Percentiles rank a stretch among this genome's conserved stretches.
These are phyloP conservation scores for Holocentrus rufus DNA, from an alignment of 2,797 vertebrate genomes.

Conservation along the genomic window DNA sequence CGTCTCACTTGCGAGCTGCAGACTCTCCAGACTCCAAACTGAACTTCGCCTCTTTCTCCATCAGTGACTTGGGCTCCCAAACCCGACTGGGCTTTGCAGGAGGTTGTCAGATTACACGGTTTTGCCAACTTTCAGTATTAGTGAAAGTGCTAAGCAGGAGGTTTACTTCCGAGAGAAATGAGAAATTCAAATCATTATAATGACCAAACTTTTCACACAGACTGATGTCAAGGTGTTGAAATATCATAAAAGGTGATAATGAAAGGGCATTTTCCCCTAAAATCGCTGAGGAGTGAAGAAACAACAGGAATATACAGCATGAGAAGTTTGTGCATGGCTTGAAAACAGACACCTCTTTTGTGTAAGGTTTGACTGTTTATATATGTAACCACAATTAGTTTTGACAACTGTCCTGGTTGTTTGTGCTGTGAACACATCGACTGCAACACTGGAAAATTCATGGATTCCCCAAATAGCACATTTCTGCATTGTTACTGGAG, in stretches of 20 bases:
- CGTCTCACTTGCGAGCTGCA: conserved; percentile 41
- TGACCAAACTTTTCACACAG: conserved; percentile 34
- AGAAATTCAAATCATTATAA: conserved; percentile 56
- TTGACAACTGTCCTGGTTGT: conserved; percentile 23
- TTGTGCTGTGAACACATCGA: background rate
- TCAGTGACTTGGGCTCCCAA: conserved; percentile 48
- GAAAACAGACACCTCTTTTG: conserved; percentile 20
- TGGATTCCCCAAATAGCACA: too few species aligned
- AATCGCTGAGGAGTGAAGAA: conserved; percentile 46
- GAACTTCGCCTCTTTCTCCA: conserved; percentile 41
- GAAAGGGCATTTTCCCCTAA: conserved; percentile 50
- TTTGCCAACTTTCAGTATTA: conserved; percentile 49
- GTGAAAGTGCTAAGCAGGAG: conserved; percentile 35
- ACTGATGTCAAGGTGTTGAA: conserved; percentile 54
- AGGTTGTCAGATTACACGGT: conserved; percentile 50
- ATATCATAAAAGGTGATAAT: conserved; percentile 51
- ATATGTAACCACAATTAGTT: background rate
- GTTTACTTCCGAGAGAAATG: conserved; percentile 41
- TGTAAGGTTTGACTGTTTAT: conserved; percentile 19
- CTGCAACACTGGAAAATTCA: too few species aligned
- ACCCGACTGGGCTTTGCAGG: conserved; percentile 33
- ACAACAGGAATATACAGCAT: conserved; percentile 35
- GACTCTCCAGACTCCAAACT: conserved; percentile 36
- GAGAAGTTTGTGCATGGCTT: conserved; percentile 27
- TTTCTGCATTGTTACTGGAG: too few species aligned